Conservation (phyloP, 2,888 invertebrate genomes). For the Coenonympha glycerion region DNA sequence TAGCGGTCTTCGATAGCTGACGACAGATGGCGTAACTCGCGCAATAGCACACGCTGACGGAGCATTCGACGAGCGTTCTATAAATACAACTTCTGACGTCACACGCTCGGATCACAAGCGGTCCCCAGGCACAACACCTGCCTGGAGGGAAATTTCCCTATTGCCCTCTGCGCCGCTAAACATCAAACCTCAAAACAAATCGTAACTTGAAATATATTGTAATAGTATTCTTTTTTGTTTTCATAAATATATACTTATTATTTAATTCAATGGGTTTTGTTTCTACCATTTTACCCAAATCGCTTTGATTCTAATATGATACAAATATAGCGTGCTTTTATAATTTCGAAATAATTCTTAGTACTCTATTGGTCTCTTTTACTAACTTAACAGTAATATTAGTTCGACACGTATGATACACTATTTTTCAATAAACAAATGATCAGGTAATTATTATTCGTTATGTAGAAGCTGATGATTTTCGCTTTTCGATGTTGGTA, state of each 20-base stretch:
- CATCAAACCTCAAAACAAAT: conserved; percentile 5
- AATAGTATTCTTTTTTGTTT: not conserved
- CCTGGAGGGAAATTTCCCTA: no score
- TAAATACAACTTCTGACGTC: no score
- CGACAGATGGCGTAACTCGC: no score
- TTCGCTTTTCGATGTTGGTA: conserved; percentile 63
- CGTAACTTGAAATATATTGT: not conserved
- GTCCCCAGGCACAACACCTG: no score
- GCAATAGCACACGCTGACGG: no score
- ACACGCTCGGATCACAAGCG: no score
- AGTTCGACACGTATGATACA: conserved; percentile 13
- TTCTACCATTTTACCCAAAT: conserved; percentile 17
- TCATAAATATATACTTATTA: not conserved
- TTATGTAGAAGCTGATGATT: conserved; percentile 71
- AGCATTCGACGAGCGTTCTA: no score
- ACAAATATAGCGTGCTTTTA: conserved; percentile 22
- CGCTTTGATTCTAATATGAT: conserved; percentile 10
- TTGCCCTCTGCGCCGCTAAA: no score
- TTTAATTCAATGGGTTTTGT: not conserved
- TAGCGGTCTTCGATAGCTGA: no score
- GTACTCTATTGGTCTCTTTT: conserved; percentile 51
- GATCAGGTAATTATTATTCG: conserved; percentile 21
- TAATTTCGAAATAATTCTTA: conserved; percentile 34
- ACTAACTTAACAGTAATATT: conserved; percentile 28
- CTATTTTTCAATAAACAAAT: conserved; percentile 13